Evolutionary conservation across 1,140 invertebrate species (phyloP).

Genomic region (Laupala kohalensis): DNA sequence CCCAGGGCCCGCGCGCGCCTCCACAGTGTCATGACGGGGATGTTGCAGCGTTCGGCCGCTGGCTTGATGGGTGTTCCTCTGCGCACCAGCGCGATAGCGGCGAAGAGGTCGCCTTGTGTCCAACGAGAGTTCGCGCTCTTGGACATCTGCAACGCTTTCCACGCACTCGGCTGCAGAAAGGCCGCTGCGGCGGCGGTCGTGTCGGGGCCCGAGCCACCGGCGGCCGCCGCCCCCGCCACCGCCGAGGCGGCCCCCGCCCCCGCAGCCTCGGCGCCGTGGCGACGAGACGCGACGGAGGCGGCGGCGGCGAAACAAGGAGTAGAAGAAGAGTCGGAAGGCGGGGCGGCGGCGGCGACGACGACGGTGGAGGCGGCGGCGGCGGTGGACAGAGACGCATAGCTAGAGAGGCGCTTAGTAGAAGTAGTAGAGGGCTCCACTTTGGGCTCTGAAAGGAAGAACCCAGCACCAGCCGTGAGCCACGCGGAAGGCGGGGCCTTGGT

Average conservation of each 20-base stretch:
- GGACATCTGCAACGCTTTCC: conserved; percentile 16
- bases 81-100: conserved; percentile 19
- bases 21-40: conserved; percentile 23
- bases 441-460: conserved; percentile 12
- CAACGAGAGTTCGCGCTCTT: conserved; percentile 18
- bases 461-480: conserved; percentile 1
- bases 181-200: background rate
- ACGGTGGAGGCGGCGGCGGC: no score
- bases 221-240: no score
- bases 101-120: conserved; percentile 18
- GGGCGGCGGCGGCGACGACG: no score
- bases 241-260: no score
- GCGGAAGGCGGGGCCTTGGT: background rate
- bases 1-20: conserved; percentile 19
- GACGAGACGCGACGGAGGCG: no score
- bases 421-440: conserved; percentile 2
- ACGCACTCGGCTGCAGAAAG: conserved; percentile 9
- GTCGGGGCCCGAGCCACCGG: background rate
- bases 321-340: no score
- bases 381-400: conserved; percentile 7
- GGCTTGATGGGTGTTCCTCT: conserved; percentile 20
- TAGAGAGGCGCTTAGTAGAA: conserved; percentile 9
- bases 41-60: conserved; percentile 19
- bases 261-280: no score
- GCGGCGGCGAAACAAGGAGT: no score